Conservation (phyloP, 2,888 invertebrate genomes). For the Tetranychus piercei region DNA sequence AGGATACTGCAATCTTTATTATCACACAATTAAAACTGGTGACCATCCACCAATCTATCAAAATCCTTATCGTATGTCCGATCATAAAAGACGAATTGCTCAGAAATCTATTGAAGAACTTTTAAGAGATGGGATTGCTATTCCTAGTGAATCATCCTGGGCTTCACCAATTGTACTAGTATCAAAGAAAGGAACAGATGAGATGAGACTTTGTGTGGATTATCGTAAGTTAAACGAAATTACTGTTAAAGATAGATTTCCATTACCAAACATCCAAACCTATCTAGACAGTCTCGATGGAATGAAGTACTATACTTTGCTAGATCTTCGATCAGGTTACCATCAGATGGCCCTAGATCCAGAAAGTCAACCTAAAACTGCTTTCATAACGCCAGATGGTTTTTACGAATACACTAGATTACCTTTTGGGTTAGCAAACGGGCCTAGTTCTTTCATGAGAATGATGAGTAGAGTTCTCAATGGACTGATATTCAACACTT, state of each 20-base stretch:
- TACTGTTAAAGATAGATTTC: constrained; percentile 24
- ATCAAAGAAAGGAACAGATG: neutral
- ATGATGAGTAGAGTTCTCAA: constrained; percentile 24
- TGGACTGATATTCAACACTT: constrained; percentile 24
- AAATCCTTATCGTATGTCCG: neutral
- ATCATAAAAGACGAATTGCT: neutral
- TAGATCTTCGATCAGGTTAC: constrained; percentile 27
- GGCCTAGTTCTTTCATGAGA: too few species aligned
- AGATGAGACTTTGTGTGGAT: constrained; percentile 6
- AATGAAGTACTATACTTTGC: constrained; percentile 21
- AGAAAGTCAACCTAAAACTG: constrained; percentile 26
- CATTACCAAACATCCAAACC: constrained; percentile 26
- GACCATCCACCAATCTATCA: neutral
- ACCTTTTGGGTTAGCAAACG: constrained; percentile 26
- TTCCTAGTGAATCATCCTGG: neutral
- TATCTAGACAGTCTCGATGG: constrained; percentile 24
- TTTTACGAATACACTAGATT: constrained; percentile 24
- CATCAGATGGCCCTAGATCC: constrained; percentile 26
- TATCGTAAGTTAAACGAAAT: constrained; percentile 8
- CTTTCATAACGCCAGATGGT: constrained; percentile 25
- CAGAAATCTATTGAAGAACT: neutral
- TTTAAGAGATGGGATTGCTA: neutral
- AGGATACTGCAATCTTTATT: too few species aligned
- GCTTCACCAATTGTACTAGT: constrained; percentile 1
- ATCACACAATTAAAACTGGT: neutral